Percentiles rank a stretch among this genome's conserved stretches.
These are phyloP conservation scores for Ips nitidus DNA, from an alignment of 1,140 invertebrate species.

Conservation along the genomic window DNA sequence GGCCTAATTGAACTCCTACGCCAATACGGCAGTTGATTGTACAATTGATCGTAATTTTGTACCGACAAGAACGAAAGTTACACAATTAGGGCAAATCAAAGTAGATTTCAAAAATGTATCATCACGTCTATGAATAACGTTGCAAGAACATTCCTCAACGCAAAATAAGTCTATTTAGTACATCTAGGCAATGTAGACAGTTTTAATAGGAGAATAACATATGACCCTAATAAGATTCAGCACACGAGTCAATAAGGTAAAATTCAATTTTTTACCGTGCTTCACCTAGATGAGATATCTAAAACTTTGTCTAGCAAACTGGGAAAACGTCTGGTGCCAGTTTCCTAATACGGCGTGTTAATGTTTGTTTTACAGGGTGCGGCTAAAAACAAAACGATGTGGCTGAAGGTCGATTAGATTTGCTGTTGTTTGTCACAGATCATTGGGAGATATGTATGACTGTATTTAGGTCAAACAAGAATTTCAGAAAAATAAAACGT, in stretches of 20 bases:
- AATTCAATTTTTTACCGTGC: conserved; percentile 1
- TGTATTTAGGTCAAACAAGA: too few species aligned
- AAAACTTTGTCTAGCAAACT: background rate
- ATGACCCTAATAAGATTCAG: conserved; percentile 10
- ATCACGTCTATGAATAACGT: background rate
- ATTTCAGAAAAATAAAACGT: too few species aligned
- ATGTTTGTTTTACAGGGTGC: background rate
- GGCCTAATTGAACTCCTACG: conserved; percentile 4
- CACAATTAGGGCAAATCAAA: background rate
- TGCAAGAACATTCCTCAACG: background rate
- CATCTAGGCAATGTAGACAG: background rate
- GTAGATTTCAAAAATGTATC: background rate
- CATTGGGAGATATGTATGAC: too few species aligned
- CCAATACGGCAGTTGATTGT: background rate
- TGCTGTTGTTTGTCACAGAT: too few species aligned
- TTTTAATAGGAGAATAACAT: background rate
- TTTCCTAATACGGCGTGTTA: conserved; percentile 7
- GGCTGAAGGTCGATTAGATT: too few species aligned
- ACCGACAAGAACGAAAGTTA: background rate
- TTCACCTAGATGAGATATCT: conserved; percentile 2
- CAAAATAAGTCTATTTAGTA: background rate
- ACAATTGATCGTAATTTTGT: background rate
- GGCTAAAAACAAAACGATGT: too few species aligned
- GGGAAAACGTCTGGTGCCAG: conserved; percentile 12
- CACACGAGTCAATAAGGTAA: conserved; percentile 7